These are phyloP conservation scores for Macrobrachium rosenbergii DNA, from an alignment of 1,140 invertebrate species.

Conservation along the genomic window DNA sequence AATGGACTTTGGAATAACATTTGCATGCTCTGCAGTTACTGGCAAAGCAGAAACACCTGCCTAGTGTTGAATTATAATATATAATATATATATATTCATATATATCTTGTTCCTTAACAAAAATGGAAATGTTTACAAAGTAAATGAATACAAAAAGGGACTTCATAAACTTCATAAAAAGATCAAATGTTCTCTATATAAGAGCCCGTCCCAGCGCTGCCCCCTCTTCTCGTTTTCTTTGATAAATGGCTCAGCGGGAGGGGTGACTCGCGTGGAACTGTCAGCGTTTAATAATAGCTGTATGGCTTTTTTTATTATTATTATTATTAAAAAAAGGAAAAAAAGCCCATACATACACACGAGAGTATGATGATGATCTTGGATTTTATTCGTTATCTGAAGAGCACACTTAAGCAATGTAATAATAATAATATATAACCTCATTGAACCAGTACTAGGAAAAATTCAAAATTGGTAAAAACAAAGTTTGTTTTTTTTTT, in stretches of 20 bases:
- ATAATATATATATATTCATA: neutral
- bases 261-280: conserved; percentile 47
- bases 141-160: neutral
- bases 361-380: conserved; percentile 34
- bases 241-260: conserved; percentile 52
- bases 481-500: neutral
- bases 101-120: neutral
- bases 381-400: conserved; percentile 7
- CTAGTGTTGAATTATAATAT: neutral
- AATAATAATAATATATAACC: conserved; percentile 25
- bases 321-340: neutral
- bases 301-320: conserved; percentile 8
- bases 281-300: neutral
- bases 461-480: conserved; percentile 26
- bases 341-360: conserved; percentile 30
- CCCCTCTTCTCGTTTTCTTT: conserved; percentile 51
- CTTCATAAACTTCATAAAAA: conserved; percentile 19
- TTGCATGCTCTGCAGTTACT: neutral
- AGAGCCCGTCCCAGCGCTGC: conserved; percentile 50
- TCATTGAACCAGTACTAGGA: conserved; percentile 15
- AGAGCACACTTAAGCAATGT: conserved; percentile 36
- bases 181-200: neutral
- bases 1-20: neutral
- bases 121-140: neutral
- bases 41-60: neutral